These are phyloP conservation scores for Stichopus chloronotus DNA, from an alignment of 35 echinoderm and acorn worm species.

Conservation along the genomic window DNA sequence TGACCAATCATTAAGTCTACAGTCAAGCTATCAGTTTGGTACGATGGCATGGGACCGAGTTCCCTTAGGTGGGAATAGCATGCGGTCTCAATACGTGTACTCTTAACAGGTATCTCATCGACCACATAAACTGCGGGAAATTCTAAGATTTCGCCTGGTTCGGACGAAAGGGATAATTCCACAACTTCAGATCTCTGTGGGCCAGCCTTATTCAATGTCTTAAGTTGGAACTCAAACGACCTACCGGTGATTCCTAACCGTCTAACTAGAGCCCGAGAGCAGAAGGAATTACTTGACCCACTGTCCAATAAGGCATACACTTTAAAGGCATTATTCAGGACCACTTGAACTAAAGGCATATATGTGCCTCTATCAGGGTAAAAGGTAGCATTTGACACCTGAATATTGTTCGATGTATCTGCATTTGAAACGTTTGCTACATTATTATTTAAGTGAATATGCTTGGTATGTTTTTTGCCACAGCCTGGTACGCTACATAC, in stretches of 20 bases:
- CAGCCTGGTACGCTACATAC: conserved; percentile 37
- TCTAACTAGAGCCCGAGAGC: conserved; percentile 49
- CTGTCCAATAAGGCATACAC: conserved; percentile 41
- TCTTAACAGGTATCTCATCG: conserved; percentile 51
- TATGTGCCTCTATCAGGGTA: background rate
- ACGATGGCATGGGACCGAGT: conserved; percentile 29
- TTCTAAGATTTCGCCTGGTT: conserved; percentile 33
- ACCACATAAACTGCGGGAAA: conserved; percentile 57
- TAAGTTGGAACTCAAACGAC: conserved; percentile 1
- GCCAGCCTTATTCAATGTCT: conserved; percentile 21
- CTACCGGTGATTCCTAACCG: conserved; percentile 41
- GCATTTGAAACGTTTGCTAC: background rate
- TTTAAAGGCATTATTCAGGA: conserved; percentile 10
- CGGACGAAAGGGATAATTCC: background rate
- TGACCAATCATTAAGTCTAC: conserved; percentile 57
- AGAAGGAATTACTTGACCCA: conserved; percentile 60
- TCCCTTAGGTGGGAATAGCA: conserved; percentile 33
- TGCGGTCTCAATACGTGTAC: conserved; percentile 9
- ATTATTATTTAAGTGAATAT: conserved; percentile 46
- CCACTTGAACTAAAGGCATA: conserved; percentile 50
- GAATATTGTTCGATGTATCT: background rate
- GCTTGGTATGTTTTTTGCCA: conserved; percentile 46
- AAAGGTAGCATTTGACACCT: conserved; percentile 21
- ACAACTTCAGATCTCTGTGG: conserved; percentile 28
- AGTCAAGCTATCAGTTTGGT: conserved; percentile 23